phyloP scores from a whole-genome alignment of 2,888 invertebrate species.

The Drosophila picticornis region DNA sequence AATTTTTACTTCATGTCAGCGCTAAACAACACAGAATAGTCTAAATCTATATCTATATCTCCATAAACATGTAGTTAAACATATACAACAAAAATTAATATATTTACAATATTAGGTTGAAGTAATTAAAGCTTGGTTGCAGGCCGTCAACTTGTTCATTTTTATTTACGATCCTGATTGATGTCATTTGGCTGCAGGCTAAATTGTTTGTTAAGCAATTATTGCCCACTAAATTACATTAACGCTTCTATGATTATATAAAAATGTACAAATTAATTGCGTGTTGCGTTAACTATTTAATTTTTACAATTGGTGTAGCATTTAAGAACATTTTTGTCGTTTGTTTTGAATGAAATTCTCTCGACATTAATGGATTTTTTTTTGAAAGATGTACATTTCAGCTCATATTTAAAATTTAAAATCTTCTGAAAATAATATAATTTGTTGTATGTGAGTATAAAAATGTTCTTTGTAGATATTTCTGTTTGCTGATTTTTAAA shows the following conservation, averaged over 20 bases:
- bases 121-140: conserved; percentile 38
- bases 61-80: background rate
- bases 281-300: background rate
- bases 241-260: background rate
- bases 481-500: conserved; percentile 4
- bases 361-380: background rate
- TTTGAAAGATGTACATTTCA: background rate
- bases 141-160: conserved; percentile 45
- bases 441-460: background rate
- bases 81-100: conserved; percentile 29
- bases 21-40: background rate
- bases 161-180: background rate
- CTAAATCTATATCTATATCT: background rate
- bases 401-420: background rate
- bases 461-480: background rate
- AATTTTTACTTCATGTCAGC: background rate
- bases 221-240: conserved; percentile 23
- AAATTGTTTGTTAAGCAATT: conserved; percentile 5
- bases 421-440: background rate
- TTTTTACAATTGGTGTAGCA: background rate
- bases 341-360: background rate
- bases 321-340: background rate
- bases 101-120: conserved; percentile 61
- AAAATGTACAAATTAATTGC: background rate
- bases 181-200: background rate